Evolutionary conservation across 2,888 invertebrate genomes (phyloP).

Genomic region (Diarsia mendica): DNA sequence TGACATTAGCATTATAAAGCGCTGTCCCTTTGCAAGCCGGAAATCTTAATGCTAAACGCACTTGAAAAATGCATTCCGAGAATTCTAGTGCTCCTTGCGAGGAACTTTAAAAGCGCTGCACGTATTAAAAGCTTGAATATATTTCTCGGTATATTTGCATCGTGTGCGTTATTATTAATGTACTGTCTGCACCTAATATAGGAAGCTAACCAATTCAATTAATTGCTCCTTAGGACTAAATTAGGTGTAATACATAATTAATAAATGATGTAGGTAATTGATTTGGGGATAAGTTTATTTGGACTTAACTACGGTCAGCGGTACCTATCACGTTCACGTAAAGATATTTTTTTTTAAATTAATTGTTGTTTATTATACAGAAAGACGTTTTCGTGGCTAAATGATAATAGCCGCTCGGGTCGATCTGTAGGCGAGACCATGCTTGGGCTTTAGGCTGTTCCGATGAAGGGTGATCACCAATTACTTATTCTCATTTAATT

Average conservation of each 20-base stretch:
- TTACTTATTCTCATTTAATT: too few species aligned
- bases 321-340: too few species aligned
- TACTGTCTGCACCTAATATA: constrained; percentile 20
- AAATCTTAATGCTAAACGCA: constrained; percentile 35
- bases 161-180: constrained; percentile 32
- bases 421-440: too few species aligned
- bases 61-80: constrained; percentile 47
- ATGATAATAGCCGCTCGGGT: too few species aligned
- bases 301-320: neutral
- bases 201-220: constrained; percentile 2
- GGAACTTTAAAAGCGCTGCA: constrained; percentile 44
- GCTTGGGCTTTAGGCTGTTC: too few species aligned
- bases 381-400: neutral
- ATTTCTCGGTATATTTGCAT: constrained; percentile 45
- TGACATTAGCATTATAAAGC: neutral
- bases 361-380: neutral
- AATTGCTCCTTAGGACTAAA: constrained; percentile 3
- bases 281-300: neutral
- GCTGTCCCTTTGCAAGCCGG: constrained; percentile 7
- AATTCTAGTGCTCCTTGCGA: constrained; percentile 21
- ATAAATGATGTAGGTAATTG: neutral
- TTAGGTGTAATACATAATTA: neutral
- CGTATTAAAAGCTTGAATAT: constrained; percentile 44
- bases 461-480: too few species aligned
- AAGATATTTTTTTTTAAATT: too few species aligned